Evolutionary conservation across 2,113 vertebrate genomes (phyloP), one percentile per base, ranked within the genome.

Genomic region (Stomatorhinus ivindoensis): DNA sequence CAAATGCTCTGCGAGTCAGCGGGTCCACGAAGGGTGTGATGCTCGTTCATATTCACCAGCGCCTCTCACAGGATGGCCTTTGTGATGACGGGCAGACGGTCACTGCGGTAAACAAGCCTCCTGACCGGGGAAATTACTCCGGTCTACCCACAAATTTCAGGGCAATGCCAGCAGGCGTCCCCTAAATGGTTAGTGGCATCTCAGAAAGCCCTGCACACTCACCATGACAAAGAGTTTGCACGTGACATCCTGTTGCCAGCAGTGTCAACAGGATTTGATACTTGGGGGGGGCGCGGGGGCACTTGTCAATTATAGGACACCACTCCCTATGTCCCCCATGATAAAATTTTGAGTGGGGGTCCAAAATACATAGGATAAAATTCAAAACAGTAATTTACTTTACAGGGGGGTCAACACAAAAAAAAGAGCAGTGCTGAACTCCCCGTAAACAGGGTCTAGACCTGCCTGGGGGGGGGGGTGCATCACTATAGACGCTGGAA

Each of bases 141-240:
- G 91, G 93, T 93, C 92, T 92, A 48, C 87, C 93, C 93, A 92
- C 94, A 92, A 89, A 91, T 91, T 91, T 92, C 91, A 69, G 90
- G 89, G 91, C 92, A 91, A 92, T 93, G 91, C 90, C 92, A 93
- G 92, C 93, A 91, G 44, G 91, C 91, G 89, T 91, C 92, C 91
- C 90, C 92, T 89, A 87, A 93, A 44, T 65, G 58, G 73, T 39
- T 83, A 91, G 73, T 24, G 89, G 88, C 89, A 92, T 89, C 92
- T 39, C 89, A 17, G 69, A 90, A 90, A 76, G 91, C 89, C 53
- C 88, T 90, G 92, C 91, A 92, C 91, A 89, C 88, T 19, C 35
- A 42, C 21, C 0, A 24, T 58, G 51, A 80, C 44, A 58, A 85
- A 89, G 10, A 84, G 10, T 86, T 85, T 6, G 2, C 24, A 55